These are phyloP conservation scores for Melanaphis sacchari DNA, from an alignment of 1,140 invertebrate species.

Conservation along the genomic window DNA sequence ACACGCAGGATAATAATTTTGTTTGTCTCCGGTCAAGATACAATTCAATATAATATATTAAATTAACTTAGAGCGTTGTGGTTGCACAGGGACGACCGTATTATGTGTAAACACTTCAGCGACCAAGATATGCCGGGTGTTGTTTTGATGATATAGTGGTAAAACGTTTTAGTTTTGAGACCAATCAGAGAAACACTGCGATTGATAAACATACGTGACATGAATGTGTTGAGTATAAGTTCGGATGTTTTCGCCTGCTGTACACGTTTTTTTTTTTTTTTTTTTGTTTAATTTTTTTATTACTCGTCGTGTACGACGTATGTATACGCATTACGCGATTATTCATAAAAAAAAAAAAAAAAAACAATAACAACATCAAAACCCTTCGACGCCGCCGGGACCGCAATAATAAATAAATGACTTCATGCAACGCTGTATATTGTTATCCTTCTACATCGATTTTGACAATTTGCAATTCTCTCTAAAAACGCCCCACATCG, in stretches of 20 bases:
- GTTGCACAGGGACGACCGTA: background rate
- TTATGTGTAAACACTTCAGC: background rate
- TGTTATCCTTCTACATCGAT: background rate
- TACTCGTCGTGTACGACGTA: background rate
- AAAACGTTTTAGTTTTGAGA: background rate
- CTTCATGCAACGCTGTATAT: background rate
- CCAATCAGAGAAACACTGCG: background rate
- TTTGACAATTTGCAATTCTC: background rate
- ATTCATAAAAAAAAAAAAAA: background rate
- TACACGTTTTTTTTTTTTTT: background rate
- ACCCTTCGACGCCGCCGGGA: background rate
- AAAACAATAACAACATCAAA: slow-evolving; percentile 9
- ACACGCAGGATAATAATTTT: background rate
- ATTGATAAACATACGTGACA: slow-evolving; percentile 36
- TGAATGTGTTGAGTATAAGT: background rate
- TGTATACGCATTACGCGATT: background rate
- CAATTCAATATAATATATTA: background rate
- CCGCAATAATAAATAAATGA: slow-evolving; percentile 5
- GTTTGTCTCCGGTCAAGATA: background rate
- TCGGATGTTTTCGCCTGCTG: background rate
- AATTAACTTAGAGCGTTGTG: background rate
- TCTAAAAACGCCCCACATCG: background rate
- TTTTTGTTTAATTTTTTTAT: background rate
- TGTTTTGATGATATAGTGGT: background rate
- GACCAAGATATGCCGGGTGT: background rate